Evolutionary conservation across 2,113 vertebrate genomes (phyloP), one percentile per base, ranked within the genome.

Genomic region (Lucifuga dentata): DNA sequence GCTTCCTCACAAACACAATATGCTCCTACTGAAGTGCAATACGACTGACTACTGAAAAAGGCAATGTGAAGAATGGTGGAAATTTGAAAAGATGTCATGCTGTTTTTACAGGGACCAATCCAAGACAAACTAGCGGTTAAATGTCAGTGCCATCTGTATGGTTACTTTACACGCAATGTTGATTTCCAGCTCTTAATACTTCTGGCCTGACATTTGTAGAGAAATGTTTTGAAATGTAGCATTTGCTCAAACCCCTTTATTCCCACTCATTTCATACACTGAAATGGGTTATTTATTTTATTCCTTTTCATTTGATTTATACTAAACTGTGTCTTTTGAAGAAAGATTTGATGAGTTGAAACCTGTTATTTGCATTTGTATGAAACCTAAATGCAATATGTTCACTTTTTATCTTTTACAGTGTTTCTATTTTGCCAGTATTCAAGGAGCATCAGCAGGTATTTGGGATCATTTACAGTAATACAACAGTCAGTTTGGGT

Each of bases 1-100:
- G 10, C 24, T 58, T 53, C 21, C 35, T 62, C 38, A n/a, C 35
- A 55, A 35, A 55, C 23, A 43, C 10, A 60, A 52, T 65, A 21
- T 7, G 33, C 55, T 82, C 33, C 58, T 41, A 43, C 73, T 63
- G 20, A 88, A 83, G 93, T 93, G 91, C 91, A 93, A 91, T 93
- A 90, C 55, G 43, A 83, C 70, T 64, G 41, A 90, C 88, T 87
- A 88, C 89, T 92, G 81, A 81, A 63, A 41, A 60, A 88, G 55
- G 51, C 35, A 49, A 16, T 8, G 23, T 53, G 48, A 16, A 62
- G 38, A 59, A 39, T 23, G 56, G 5, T 40, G 12, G 23, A 5
- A 7, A 35, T 32, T 40, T 67, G 38, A 10, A 35, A 40, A 15
- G 48, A 24, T n/a, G 15, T 46, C 36, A 13, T 8, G 16, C 45